A percentile compares a stretch with the other conserved stretches of the same genome.
phyloP scores from a whole-genome alignment of 2,113 vertebrate species.

The Genyomyrus donnyi region DNA sequence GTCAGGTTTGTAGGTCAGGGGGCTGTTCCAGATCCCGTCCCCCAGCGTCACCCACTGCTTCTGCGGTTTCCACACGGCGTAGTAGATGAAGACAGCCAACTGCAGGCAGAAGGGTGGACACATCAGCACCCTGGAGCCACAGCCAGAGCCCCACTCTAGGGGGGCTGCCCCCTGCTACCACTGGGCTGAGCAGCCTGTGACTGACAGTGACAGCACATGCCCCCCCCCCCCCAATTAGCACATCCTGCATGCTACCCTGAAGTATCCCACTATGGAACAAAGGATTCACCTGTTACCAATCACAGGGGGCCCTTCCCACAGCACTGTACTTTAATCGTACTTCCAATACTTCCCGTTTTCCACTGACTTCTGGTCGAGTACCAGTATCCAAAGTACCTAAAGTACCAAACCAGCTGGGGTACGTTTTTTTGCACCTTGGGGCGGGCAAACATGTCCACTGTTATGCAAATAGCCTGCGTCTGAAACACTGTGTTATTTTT shows the following conservation, averaged over 20 bases:
- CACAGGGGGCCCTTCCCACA: neutral
- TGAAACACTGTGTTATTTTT: neutral
- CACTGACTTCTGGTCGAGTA: neutral
- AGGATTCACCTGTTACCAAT: neutral
- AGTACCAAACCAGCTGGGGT: neutral
- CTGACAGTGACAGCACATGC: neutral
- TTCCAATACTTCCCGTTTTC: neutral
- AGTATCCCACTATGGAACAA: neutral
- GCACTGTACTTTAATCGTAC: neutral
- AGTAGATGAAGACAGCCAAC: constrained; percentile 82
- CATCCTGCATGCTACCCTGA: neutral
- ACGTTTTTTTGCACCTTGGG: neutral
- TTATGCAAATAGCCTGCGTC: neutral
- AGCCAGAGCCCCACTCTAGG: neutral
- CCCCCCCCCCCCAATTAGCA: neutral
- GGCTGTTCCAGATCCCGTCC: constrained; percentile 66
- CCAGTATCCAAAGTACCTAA: neutral
- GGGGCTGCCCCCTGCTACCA: neutral
- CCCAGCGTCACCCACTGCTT: constrained; percentile 81
- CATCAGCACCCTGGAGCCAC: neutral
- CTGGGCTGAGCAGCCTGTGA: neutral
- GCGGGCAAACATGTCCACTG: neutral
- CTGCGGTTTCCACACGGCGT: constrained; percentile 82
- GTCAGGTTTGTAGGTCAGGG: constrained; percentile 66
- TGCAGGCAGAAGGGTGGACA: constrained; percentile 33